Percentiles rank a stretch among this genome's conserved stretches.
Evolutionary conservation across 2,888 invertebrate species (phyloP).

Genomic region (Scaptodrosophila latifasciaeformis): DNA sequence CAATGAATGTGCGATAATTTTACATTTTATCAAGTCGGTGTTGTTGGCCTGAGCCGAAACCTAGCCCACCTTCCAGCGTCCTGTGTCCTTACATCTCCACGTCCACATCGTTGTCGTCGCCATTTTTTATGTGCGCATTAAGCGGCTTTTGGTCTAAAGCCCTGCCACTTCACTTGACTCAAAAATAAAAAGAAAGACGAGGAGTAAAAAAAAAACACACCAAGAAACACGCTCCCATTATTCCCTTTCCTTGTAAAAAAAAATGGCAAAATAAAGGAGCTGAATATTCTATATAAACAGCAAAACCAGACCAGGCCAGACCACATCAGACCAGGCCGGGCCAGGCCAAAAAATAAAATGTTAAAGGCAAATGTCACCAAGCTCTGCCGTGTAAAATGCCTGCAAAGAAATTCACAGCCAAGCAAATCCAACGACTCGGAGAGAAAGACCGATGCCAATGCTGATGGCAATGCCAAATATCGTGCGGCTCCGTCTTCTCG

Average conservation of each 20-base stretch:
- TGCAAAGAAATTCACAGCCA: not conserved
- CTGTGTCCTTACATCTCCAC: not conserved
- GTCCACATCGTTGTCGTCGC: constrained; percentile 48
- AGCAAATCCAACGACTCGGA: no score
- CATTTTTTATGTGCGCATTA: constrained; percentile 66
- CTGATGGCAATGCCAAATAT: constrained; percentile 9
- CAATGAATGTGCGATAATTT: constrained; percentile 68
- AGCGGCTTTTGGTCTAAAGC: constrained; percentile 63
- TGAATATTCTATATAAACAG: no score
- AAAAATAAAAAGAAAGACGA: not conserved
- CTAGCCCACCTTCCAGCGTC: not conserved
- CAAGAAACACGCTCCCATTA: not conserved
- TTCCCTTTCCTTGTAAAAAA: not conserved
- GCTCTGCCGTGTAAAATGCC: not conserved
- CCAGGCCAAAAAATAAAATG: no score
- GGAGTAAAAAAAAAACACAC: not conserved
- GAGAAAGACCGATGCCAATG: constrained; percentile 1
- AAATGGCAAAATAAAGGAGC: constrained; percentile 5
- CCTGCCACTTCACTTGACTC: constrained; percentile 54
- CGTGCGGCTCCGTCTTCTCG: no score
- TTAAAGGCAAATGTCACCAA: constrained; percentile 53
- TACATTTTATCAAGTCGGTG: constrained; percentile 63
- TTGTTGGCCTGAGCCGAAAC: constrained; percentile 1
- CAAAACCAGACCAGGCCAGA: no score
- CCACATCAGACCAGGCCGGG: no score